Base-by-base conservation (phyloP, 2,113 vertebrate genomes). In the Camelus bactrianus region DNA sequence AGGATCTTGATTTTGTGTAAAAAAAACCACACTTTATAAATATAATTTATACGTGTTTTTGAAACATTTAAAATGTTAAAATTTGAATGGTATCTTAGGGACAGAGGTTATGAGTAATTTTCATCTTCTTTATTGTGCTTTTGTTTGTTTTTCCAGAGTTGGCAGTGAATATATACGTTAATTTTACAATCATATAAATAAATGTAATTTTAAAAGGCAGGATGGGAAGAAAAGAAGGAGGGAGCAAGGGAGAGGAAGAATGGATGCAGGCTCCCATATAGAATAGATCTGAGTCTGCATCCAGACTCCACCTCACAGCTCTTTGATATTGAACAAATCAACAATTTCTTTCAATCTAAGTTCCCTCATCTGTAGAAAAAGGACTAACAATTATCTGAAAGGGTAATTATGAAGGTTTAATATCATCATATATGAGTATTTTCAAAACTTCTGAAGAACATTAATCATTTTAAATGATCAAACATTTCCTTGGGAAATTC, bases 331-430 rank as follows among this genome's bases (percentile, higher is more conserved):
- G 24, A 90, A 76, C 46, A 91, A 69, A 89, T 42, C 26, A 81
- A 17, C 35, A 72, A 95, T 8, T 86, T 80, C 46, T 62, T 73
- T 95, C 80, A 70, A 38, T 17, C 54, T 84, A 30, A 54, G 26
- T 92, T 75, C 81, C 42, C 13, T 95, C 58, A 82, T 73, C 35
- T 82, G 32, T 95, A 95, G 75, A 81, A 92, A 88, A 46, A 35
- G 48, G 73, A 64, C 60, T 54, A 67, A 50, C 50, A 93, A 9
- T 87, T 87, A 87, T 2, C 56, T 73, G 30, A 56, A 88, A 82
- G 6, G n/a, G 42, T 20, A 76, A 69, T 83, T 76, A 42, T 69
- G 64, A 88, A 20, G 9, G 12, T 24, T 93, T 72, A 80, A 77
- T 70, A 32, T 91, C 9, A 42, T 42, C 16, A 52, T 50, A 60